Conservation (phyloP, 2,113 vertebrate genomes). For the Gallinago paraguaiae region DNA sequence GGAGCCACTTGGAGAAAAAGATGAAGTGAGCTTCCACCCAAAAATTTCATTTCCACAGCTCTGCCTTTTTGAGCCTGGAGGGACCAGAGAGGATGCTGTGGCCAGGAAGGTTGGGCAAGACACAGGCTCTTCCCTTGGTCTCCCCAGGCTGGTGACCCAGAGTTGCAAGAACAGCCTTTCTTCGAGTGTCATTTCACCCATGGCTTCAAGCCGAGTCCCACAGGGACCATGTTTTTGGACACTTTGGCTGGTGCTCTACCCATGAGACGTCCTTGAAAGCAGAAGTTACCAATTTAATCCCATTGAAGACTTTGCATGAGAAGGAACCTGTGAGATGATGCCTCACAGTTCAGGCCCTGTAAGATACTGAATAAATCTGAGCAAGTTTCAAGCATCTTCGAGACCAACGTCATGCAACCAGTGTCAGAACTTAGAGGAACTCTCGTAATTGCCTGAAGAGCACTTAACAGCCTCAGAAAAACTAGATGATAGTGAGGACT, state of each 20-base stretch:
- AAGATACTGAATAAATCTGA: neutral
- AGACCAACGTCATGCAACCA: neutral
- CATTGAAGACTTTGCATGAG: neutral
- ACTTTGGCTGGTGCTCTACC: neutral
- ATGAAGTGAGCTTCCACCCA: neutral
- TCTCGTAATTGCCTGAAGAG: neutral
- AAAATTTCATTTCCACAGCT: neutral
- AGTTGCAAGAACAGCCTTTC: neutral
- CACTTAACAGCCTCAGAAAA: neutral
- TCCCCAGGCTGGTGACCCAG: too few species aligned
- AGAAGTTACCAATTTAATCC: neutral
- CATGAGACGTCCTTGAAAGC: neutral
- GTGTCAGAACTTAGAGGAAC: neutral
- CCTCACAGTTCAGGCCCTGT: neutral
- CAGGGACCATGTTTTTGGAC: neutral
- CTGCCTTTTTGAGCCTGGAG: neutral
- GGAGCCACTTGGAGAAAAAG: neutral
- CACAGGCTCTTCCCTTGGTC: neutral
- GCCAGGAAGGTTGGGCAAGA: rapidly evolving
- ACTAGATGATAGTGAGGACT: rapidly evolving
- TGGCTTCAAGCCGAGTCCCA: rapidly evolving
- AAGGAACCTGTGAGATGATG: neutral
- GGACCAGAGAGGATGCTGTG: neutral
- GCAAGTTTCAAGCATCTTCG: neutral
- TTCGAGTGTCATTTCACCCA: neutral